These are phyloP conservation scores for Tenthredo distinguenda DNA, from an alignment of 2,888 invertebrate species.

Conservation along the genomic window DNA sequence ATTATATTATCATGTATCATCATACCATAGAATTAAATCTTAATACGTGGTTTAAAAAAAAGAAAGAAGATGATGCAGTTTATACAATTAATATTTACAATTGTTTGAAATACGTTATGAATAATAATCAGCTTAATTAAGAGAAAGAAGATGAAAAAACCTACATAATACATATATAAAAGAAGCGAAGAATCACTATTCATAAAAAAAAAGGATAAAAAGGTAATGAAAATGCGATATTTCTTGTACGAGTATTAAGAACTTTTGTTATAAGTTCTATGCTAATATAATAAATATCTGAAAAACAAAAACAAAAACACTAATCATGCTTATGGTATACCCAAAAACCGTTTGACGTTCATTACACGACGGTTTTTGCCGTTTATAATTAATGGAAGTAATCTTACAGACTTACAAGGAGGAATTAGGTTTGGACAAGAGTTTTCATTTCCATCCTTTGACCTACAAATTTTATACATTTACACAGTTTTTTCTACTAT, in stretches of 20 bases:
- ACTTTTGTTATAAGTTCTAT: constrained; percentile 19
- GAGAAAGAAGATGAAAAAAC: constrained; percentile 30
- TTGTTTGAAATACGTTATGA: constrained; percentile 45
- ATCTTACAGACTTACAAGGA: neutral
- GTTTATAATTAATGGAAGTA: neutral
- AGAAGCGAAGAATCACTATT: constrained; percentile 14
- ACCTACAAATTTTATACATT: constrained; percentile 73
- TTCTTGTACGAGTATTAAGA: constrained; percentile 21
- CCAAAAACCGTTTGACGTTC: neutral
- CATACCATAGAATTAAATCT: neutral
- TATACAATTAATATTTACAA: neutral
- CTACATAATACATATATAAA: constrained; percentile 9
- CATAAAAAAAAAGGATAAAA: constrained; percentile 39
- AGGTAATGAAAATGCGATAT: constrained; percentile 6
- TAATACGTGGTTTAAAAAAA: neutral
- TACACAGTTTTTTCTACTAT: constrained; percentile 67
- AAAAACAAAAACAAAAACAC: neutral
- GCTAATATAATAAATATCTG: constrained; percentile 35
- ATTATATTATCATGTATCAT: constrained; percentile 1
- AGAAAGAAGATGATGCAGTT: neutral
- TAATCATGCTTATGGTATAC: neutral
- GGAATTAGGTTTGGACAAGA: constrained; percentile 65
- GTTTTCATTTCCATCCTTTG: constrained; percentile 60
- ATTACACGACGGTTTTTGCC: neutral
- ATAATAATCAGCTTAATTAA: constrained; percentile 49